phyloP scores from a whole-genome alignment of 2,797 vertebrate genomes.

The Galagoides demidoff region DNA sequence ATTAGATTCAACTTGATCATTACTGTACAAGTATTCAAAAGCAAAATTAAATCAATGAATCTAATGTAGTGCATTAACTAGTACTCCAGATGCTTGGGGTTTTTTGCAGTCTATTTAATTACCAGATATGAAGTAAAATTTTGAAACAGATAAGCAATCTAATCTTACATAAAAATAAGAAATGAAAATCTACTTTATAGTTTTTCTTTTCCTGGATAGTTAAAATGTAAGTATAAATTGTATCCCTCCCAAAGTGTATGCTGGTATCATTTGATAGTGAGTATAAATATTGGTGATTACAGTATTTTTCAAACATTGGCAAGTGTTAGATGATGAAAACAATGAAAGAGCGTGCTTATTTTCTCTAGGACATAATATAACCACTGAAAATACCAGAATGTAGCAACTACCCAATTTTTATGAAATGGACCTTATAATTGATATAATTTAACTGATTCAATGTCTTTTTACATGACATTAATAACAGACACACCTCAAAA shows the following conservation, averaged over 20 bases:
- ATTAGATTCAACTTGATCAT: conserved; percentile 3
- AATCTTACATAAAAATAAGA: background rate
- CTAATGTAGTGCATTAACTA: background rate
- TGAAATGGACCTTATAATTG: background rate
- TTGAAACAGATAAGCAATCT: background rate
- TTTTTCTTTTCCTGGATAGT: background rate
- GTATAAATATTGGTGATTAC: background rate
- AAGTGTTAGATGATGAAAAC: background rate
- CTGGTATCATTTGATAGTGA: background rate
- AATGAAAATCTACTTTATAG: background rate
- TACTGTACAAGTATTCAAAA: background rate
- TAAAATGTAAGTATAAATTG: background rate
- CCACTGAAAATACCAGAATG: background rate
- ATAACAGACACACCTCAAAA: background rate
- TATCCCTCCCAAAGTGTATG: background rate
- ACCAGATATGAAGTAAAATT: background rate
- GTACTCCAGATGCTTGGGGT: background rate
- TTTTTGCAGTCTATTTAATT: conserved; percentile 33
- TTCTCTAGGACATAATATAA: background rate
- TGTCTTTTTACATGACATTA: background rate
- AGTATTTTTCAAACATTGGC: background rate
- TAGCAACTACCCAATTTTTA: background rate
- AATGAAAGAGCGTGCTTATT: background rate
- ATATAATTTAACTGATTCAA: background rate
- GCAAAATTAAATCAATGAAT: conserved; percentile 28